A percentile compares a stretch with the other conserved stretches of the same genome.
These are phyloP conservation scores for Leptopilina drosophilae DNA, from an alignment of 2,888 invertebrate species.

Conservation along the genomic window DNA sequence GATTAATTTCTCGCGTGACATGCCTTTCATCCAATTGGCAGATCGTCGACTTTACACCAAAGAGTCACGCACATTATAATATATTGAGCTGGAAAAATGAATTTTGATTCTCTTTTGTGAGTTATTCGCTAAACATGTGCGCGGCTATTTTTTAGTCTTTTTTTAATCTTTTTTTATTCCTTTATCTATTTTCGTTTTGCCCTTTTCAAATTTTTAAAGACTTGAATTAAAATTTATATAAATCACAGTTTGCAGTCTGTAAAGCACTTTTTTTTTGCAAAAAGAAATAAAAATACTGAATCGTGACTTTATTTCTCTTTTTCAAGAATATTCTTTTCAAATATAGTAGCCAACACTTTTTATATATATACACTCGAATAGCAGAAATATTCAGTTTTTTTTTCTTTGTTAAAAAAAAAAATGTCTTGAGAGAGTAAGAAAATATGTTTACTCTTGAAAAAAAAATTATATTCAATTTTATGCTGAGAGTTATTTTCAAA, in stretches of 20 bases:
- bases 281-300: too few relatives aligned
- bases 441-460: too few relatives aligned
- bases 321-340: conserved; percentile 20
- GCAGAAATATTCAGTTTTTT: background rate
- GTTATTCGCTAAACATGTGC: background rate
- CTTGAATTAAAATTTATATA: too few relatives aligned
- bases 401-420: too few relatives aligned
- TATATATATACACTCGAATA: background rate
- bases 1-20: conserved; percentile 41
- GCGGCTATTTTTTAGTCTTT: background rate
- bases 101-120: background rate
- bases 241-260: too few relatives aligned
- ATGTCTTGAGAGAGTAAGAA: too few relatives aligned
- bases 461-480: too few relatives aligned
- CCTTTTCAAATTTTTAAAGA: too few relatives aligned
- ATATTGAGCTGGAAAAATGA: background rate
- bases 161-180: too few relatives aligned
- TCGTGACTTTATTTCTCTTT: background rate
- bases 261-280: too few relatives aligned
- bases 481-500: too few relatives aligned
- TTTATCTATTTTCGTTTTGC: background rate
- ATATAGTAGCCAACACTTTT: background rate
- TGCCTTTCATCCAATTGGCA: conserved; percentile 39
- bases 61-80: conserved; percentile 29
- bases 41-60: conserved; percentile 31